Base-by-base conservation (phyloP, 2,888 invertebrate species). In the Heteromyza rotundicornis region DNA sequence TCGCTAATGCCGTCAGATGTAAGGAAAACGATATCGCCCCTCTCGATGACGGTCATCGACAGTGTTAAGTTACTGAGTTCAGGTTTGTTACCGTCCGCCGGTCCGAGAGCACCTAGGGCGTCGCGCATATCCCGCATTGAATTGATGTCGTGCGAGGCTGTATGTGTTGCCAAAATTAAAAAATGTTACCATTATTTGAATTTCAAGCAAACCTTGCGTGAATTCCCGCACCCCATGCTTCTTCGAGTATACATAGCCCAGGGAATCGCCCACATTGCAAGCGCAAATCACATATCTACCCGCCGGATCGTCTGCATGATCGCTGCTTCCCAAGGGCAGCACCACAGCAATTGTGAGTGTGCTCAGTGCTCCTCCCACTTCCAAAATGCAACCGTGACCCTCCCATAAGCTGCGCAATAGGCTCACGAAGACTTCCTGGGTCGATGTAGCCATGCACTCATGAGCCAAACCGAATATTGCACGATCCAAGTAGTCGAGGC, bases 1-100 rank as follows among this genome's bases (percentile, higher is more conserved):
- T 95, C 95, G 5, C 93, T 92, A 32, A 95, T 88, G 7, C 95
- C 95, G 76, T 95, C 95, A n/a, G 92, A 92, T 1, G 94, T 94
- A 16, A 95, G 86, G 80, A 94, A 91, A 23, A 95, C 90, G 64
- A 95, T 89, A 77, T 95, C 95, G 10, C 91, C 93, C 52, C 86
- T 84, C 70, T 92, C 91, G 8, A 92, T 86, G 63, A 90, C 88
- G 1, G 92, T 94, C 86, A 95, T 87, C 0, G 92, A 91, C 67
- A 94, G 88, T 0, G 95, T 95, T 55, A 95, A 86, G 82, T 95
- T 95, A 76, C 92, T 91, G 50, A 95, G 84, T 84, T 95, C 95
- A 0, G 95, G 95, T 75, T 91, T 92, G 60, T 85, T 84, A 22
- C 94, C 94, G 76, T 94, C 92, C 0, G 94, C 94, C 0, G 94